phyloP scores from a whole-genome alignment of 2,797 vertebrate species.

The Mormyrus hasselquistii region DNA sequence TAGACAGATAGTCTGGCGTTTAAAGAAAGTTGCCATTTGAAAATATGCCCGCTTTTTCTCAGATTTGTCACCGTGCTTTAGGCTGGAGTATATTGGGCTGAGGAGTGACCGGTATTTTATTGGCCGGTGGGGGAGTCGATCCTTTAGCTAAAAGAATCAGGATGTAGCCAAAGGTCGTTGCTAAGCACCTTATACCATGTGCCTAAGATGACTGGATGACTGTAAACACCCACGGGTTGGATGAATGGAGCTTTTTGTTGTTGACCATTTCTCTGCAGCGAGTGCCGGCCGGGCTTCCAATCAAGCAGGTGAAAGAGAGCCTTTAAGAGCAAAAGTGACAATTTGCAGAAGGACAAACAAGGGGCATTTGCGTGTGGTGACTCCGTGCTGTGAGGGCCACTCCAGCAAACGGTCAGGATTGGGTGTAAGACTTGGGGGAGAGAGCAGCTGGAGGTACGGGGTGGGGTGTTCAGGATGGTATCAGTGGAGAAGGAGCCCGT shows the following conservation, averaged over 20 bases:
- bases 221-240: not conserved
- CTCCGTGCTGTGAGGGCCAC: not conserved
- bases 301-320: not conserved
- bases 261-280: not conserved
- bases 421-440: not conserved
- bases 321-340: not conserved
- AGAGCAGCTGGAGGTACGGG: not conserved
- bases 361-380: not conserved
- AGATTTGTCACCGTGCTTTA: not conserved
- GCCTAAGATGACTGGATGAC: not conserved
- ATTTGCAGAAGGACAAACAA: not conserved
- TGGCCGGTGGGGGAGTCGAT: not conserved
- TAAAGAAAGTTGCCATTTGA: not conserved
- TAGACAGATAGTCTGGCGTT: not conserved
- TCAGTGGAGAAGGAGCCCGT: conserved; percentile 3
- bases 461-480: not conserved
- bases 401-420: not conserved
- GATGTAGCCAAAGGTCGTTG: not conserved
- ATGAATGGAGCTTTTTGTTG: not conserved
- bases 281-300: not conserved
- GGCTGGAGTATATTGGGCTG: not conserved
- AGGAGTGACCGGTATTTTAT: not conserved
- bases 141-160: not conserved
- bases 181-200: not conserved
- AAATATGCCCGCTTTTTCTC: not conserved